phyloP scores from a whole-genome alignment of 2,888 invertebrate genomes.

The Didymodactylos carnosus region DNA sequence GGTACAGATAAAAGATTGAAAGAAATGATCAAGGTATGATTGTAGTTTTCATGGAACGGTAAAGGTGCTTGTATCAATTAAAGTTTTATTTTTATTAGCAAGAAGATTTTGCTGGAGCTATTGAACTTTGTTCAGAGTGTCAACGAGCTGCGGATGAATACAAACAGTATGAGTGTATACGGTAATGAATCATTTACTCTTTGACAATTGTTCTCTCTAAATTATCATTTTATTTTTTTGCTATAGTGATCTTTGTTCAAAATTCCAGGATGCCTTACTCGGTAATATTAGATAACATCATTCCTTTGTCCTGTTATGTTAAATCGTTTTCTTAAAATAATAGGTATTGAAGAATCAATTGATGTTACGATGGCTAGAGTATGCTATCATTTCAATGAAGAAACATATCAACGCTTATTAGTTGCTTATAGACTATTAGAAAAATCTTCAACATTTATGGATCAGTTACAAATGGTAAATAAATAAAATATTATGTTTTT shows the following conservation, averaged over 20 bases:
- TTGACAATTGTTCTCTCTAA: no score
- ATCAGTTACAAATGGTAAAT: background rate
- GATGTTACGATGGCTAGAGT: background rate
- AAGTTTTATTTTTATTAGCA: no score
- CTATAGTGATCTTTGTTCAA: no score
- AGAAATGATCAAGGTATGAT: background rate
- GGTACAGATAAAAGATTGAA: background rate
- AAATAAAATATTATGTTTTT: no score
- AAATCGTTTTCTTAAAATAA: no score
- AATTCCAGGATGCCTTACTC: no score
- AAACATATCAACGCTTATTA: background rate
- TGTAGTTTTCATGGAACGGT: no score
- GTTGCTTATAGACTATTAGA: background rate
- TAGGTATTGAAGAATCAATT: background rate
- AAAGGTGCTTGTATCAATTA: no score
- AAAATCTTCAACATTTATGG: background rate
- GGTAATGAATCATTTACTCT: no score
- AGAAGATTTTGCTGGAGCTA: background rate
- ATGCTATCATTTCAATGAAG: background rate
- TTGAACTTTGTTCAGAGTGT: background rate
- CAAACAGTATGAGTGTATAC: background rate
- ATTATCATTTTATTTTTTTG: no score
- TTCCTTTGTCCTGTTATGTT: no score
- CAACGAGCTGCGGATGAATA: background rate
- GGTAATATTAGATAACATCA: no score